Base-by-base conservation (phyloP, 2,888 invertebrate genomes). In the Arctia plantaginis region DNA sequence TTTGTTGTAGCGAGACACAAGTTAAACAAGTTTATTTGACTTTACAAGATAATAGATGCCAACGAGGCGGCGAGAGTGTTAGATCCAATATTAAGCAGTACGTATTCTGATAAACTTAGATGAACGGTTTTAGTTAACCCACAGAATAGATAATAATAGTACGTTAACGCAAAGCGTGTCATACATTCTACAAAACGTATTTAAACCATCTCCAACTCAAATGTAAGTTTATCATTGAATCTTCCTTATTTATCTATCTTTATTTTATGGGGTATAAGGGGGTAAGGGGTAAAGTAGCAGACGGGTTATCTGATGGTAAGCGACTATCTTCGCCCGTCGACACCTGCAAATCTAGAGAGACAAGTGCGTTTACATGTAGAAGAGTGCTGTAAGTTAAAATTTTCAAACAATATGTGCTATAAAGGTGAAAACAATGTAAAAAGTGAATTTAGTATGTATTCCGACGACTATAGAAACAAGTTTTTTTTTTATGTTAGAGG, bases 1-100 rank as follows among this genome's bases (percentile, higher is more conserved):
- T 87, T 85, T 86, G 85, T 86, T 86, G 85, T 86, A 86, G 88
- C 85, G 81, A 78, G 83, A 76, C 77, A 79, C 78, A 86, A 86
- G 84, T 89, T 86, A 84, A 88, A 88, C 86, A 85, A 87, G 85
- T 87, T 86, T 80, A 82, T 82, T 75, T 85, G 83, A 87, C 86
- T 87, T 89, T 82, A 77, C 79, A 87, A 89, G 86, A 89, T 86
- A 86, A 87, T 86, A 85, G 81, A 82, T 80, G 79, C 82, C 67
- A 44, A 72, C 66, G 23, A 67, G 15, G 72, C 51, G 33, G 41
- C 30, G 27, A 39, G n/a, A 59, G 20, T 35, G 51, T 55, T 55
- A 35, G 59, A 59, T 67, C 30, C 66, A 72, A 72, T 67, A 64
- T 70, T 64, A 47, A 41, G 39, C 51, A n/a, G 39, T 66, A 59